Conservation (phyloP, 2,113 vertebrate species). For the Amphiprion percula region DNA sequence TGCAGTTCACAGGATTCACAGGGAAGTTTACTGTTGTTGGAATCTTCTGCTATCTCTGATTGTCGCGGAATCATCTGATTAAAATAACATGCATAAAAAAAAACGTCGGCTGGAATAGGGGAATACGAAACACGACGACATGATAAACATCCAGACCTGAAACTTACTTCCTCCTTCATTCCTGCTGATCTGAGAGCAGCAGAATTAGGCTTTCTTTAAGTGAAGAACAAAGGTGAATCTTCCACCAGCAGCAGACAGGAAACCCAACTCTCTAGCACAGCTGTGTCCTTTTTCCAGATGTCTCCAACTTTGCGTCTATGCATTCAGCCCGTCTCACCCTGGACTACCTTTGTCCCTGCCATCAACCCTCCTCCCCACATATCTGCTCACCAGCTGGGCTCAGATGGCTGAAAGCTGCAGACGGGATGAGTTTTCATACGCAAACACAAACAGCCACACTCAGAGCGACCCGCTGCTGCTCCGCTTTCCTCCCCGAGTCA, state of each 20-base stretch:
- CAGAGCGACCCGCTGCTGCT: slow-evolving; percentile 30
- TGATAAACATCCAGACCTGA: background rate
- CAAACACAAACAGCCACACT: slow-evolving; percentile 38
- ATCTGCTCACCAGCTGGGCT: slow-evolving; percentile 80
- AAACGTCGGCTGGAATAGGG: background rate
- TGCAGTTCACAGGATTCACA: no score
- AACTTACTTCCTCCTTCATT: background rate
- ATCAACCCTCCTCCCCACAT: slow-evolving; percentile 69
- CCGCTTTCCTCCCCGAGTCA: slow-evolving; percentile 52
- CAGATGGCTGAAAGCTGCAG: slow-evolving; percentile 71
- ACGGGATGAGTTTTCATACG: slow-evolving; percentile 53
- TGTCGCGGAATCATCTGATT: slow-evolving; percentile 23
- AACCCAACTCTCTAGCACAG: slow-evolving; percentile 36
- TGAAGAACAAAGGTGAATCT: slow-evolving; percentile 1
- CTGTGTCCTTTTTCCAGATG: slow-evolving; percentile 42
- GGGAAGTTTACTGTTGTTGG: background rate
- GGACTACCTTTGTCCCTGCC: slow-evolving; percentile 72
- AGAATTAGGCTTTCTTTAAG: slow-evolving; percentile 14
- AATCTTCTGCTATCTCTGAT: slow-evolving; percentile 9
- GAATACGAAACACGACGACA: background rate
- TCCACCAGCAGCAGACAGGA: slow-evolving; percentile 28
- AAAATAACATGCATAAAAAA: slow-evolving; percentile 42
- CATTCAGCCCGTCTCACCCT: slow-evolving; percentile 48
- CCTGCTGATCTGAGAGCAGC: background rate
- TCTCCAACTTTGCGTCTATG: slow-evolving; percentile 15